Percentiles rank a stretch among this genome's conserved stretches.
Evolutionary conservation across 2,113 vertebrate species (phyloP).

Genomic region (Chaetura pelagica): DNA sequence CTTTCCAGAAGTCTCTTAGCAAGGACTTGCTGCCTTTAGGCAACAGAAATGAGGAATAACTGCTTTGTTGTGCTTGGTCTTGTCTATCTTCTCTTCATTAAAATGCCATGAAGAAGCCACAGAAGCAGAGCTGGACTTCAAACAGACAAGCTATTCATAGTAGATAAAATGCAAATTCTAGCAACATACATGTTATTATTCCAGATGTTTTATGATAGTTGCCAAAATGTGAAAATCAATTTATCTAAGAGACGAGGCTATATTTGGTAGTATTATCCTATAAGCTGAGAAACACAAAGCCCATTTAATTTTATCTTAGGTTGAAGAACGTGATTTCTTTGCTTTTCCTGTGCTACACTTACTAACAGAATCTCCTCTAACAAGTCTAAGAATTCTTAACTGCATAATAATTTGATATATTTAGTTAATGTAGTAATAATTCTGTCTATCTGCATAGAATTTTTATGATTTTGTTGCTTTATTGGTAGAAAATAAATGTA

Average conservation of each 20-base stretch:
- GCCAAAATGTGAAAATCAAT: background rate
- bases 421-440: background rate
- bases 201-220: background rate
- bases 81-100: background rate
- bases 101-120: background rate
- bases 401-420: background rate
- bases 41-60: background rate
- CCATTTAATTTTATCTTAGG: background rate
- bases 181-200: background rate
- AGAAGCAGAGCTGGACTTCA: background rate
- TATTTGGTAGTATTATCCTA: background rate
- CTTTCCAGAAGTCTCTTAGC: background rate
- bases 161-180: background rate
- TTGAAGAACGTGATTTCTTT: background rate
- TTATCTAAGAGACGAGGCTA: background rate
- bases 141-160: background rate
- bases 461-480: background rate
- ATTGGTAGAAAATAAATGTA: background rate
- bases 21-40: background rate
- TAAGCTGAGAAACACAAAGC: background rate
- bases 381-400: background rate
- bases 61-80: accelerated
- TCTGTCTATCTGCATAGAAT: background rate
- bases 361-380: background rate
- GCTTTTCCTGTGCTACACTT: background rate